Evolutionary conservation across 2,797 vertebrate species (phyloP), one percentile per base, ranked within the genome.

Genomic region (Columba guinea): DNA sequence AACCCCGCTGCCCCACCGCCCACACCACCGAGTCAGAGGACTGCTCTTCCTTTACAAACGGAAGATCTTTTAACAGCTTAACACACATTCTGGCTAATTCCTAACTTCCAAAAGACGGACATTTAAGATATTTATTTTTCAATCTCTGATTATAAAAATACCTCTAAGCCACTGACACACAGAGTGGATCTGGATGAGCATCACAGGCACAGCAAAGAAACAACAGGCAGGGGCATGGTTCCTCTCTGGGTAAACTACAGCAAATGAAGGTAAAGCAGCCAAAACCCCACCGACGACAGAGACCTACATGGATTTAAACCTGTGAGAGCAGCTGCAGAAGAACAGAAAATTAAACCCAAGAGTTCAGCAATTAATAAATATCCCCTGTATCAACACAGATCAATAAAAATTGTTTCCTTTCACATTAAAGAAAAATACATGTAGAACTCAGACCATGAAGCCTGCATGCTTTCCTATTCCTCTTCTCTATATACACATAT

Each of bases 61-160:
- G 22, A 82, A 93, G n/a, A 63, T 28, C 30, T 84, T 71, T 79
- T 59, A 85, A 35, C 35, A 74, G 64, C 48, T 80, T 63, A 64
- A 63, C 23, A 15, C 4, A 52, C 8, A 8, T 79, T 75, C 78
- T 32, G 51, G 48, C 34, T 48, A 77, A 35, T 62, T 64, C 56
- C 28, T 49, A 80, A 51, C 34, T 83, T 92, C 34, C 80, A 51
- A 23, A 68, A 85, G 34, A 60, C 0, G 1, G 18, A 24, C 16
- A 32, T 49, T 76, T 90, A 30, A 87, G 84, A 32, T 53, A 90
- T 13, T 93, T 90, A 20, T 79, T 82, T 94, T 95, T 83, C n/a
- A 44, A 24, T 69, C 53, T 28, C 53, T 73, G 44, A 59, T 52
- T 68, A 21, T 62, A 64, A 77, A 87, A 75, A n/a, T 8, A 58